These are phyloP conservation scores for Arbacia lixula DNA, from an alignment of 53 echinoderm and acorn worm species.

Conservation along the genomic window DNA sequence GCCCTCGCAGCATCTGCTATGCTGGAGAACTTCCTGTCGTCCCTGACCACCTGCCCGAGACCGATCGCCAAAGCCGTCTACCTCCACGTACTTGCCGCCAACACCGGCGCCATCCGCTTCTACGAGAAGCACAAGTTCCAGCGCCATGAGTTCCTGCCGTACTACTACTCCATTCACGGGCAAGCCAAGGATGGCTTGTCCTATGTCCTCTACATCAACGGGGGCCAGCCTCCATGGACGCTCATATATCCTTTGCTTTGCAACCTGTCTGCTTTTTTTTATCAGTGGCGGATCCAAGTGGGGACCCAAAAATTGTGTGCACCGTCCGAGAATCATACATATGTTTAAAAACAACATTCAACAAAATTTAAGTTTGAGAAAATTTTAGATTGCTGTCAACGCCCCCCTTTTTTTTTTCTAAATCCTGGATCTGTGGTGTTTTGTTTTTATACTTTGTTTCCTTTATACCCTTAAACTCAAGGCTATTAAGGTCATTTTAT, in stretches of 20 bases:
- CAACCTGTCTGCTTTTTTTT: too few relatives aligned
- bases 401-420: too few relatives aligned
- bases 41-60: slow-evolving; percentile 72
- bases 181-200: slow-evolving; percentile 95
- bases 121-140: slow-evolving; percentile 98
- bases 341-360: too few relatives aligned
- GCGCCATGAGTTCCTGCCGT: slow-evolving; percentile 95
- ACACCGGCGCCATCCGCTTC: slow-evolving; percentile 92
- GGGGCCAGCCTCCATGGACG: slow-evolving; percentile 97
- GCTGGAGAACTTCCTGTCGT: slow-evolving; percentile 84
- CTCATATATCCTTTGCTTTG: slow-evolving; percentile 93
- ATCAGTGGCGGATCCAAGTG: too few relatives aligned
- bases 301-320: too few relatives aligned
- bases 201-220: slow-evolving; percentile 92
- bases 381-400: too few relatives aligned
- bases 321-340: too few relatives aligned
- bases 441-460: too few relatives aligned
- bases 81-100: slow-evolving; percentile 90
- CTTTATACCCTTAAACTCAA: too few relatives aligned
- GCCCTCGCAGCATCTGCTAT: slow-evolving; percentile 78
- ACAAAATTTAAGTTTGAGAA: too few relatives aligned
- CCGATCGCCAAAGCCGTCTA: slow-evolving; percentile 89
- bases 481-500: too few relatives aligned
- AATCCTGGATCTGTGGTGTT: too few relatives aligned
- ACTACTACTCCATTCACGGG: slow-evolving; percentile 95